phyloP scores from a whole-genome alignment of 2,888 invertebrate genomes.

The Ceriagrion tenellum region DNA sequence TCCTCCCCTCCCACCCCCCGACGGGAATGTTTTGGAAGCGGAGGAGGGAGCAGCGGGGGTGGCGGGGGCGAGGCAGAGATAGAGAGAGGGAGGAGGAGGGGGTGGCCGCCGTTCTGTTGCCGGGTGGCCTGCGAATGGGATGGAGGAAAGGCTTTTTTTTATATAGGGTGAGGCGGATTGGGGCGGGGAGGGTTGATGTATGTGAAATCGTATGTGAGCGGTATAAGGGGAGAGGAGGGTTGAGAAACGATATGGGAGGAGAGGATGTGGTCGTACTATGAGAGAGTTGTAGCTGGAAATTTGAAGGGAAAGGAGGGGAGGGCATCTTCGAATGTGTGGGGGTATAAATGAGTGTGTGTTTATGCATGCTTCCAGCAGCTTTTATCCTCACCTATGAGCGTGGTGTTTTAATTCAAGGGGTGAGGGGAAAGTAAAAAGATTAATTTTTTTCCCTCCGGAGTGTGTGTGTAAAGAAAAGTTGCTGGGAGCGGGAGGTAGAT shows the following conservation, averaged over 20 bases:
- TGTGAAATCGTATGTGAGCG: background rate
- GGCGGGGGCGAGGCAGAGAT: background rate
- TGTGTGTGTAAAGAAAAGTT: background rate
- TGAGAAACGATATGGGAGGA: background rate
- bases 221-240: background rate
- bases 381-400: no score
- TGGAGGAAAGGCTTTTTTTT: background rate
- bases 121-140: slow-evolving; percentile 40
- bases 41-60: background rate
- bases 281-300: background rate
- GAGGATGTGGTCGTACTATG: background rate
- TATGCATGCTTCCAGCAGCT: no score
- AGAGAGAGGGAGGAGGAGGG: background rate
- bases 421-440: background rate
- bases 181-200: background rate
- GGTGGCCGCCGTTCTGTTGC: background rate
- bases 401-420: no score
- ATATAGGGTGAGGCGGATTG: background rate
- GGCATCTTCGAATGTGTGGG: background rate
- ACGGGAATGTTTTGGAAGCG: background rate
- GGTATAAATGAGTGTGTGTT: background rate
- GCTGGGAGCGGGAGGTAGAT: background rate
- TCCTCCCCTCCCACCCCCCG: background rate
- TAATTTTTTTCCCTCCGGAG: background rate
- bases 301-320: background rate